Base-by-base conservation (phyloP, 2,113 vertebrate species). In the Neolamprologus sp. region DNA sequence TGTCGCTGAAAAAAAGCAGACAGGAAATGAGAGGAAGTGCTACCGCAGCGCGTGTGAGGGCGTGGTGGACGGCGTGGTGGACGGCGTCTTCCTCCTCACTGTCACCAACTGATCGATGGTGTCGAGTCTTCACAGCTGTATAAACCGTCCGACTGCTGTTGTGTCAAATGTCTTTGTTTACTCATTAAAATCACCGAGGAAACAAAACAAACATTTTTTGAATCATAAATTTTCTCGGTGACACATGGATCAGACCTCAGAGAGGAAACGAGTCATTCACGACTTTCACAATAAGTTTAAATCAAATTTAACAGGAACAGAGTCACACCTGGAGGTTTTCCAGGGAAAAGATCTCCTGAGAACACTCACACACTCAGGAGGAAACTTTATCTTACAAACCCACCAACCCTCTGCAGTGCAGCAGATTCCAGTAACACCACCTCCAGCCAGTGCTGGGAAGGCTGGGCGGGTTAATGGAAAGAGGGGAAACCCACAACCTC, bases 341-440 rank as follows among this genome's bases (percentile, higher is more conserved):
- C 65, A 42, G 37, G 35, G n/a, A 26, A 26, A 71, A 42, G 19
- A 40, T 37, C 60, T 40, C 63, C 9, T 68, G 35, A 9, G 0
- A 16, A 26, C 23, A 73, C 63, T 23, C 35, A 6, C 65, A 14
- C 65, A 17, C 23, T 12, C 42, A 3, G 71, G n/a, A 80, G 26
- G 16, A 85, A 54, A 33, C 35, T 4, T 81, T 9, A 17, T 21
- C 35, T 68, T 14, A 23, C 57, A 31, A 45, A 55, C 60, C 26
- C 12, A 79, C 13, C 35, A 12, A 78, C 11, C 16, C 71, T 78
- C 19, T 37, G 57, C 21, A 4, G 81, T 68, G 65, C 55, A 33
- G 31, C 21, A 8, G 68, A 6, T 81, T 80, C 90, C 90, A 91
- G 87, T 82, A 89, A 91, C 28, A 75, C 80, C 85, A 33, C n/a